These are phyloP conservation scores for Gari tellinella DNA, from an alignment of 2,888 invertebrate genomes.

Conservation along the genomic window DNA sequence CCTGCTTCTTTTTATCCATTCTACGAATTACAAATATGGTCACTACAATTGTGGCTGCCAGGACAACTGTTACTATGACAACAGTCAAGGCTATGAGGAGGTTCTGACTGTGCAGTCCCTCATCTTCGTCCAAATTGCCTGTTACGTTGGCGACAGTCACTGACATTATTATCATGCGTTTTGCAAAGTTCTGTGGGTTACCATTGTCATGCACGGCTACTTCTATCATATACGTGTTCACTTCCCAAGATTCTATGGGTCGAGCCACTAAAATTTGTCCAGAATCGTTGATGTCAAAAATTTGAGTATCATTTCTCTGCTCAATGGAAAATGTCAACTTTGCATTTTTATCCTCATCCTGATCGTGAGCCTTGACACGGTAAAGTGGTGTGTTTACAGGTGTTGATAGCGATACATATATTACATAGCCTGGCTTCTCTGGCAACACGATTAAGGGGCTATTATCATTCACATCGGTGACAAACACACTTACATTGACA, in stretches of 20 bases:
- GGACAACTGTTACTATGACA: slow-evolving; percentile 73
- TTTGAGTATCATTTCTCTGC: slow-evolving; percentile 62
- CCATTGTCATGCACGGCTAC: slow-evolving; percentile 64
- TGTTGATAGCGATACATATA: slow-evolving; percentile 46
- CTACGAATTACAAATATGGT: slow-evolving; percentile 75
- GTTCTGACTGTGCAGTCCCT: slow-evolving; percentile 51
- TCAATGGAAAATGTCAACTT: slow-evolving; percentile 64
- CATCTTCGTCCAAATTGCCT: slow-evolving; percentile 10
- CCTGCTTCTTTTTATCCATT: slow-evolving; percentile 68
- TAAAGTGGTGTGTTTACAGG: slow-evolving; percentile 59
- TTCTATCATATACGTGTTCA: slow-evolving; percentile 53
- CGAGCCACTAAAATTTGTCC: slow-evolving; percentile 59
- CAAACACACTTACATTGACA: slow-evolving; percentile 62
- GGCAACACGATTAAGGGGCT: slow-evolving; percentile 72
- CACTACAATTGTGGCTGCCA: slow-evolving; percentile 75
- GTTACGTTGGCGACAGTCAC: slow-evolving; percentile 61
- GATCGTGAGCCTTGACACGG: slow-evolving; percentile 63
- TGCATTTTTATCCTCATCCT: slow-evolving; percentile 68
- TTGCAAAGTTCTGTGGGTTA: slow-evolving; percentile 52
- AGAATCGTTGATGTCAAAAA: slow-evolving; percentile 61
- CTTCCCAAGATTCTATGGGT: slow-evolving; percentile 46
- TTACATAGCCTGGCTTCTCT: slow-evolving; percentile 45
- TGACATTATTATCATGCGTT: slow-evolving; percentile 56
- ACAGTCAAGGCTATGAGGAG: slow-evolving; percentile 72
- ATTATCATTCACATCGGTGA: slow-evolving; percentile 66